Base-by-base conservation (phyloP, 2,888 invertebrate genomes). In the Marronus borbonicus region DNA sequence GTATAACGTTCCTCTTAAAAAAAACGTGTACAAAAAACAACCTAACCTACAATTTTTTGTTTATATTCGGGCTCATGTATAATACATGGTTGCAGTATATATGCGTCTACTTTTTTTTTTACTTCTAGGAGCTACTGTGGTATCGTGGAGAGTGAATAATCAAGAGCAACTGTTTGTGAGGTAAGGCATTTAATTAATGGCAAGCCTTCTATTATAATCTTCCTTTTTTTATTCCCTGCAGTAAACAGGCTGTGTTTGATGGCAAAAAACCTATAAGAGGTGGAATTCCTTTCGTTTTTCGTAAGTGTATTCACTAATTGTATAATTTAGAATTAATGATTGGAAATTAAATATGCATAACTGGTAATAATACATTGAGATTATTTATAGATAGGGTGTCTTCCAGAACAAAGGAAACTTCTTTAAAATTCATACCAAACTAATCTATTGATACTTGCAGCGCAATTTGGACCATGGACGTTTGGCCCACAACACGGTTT, bases 401-500 rank as follows among this genome's bases (percentile, higher is more conserved):
- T 44, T 5, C 31, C 31, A 31, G 31, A 31, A 31, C 31, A 31
- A 55, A 55, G 17, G n/a, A 55, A 55, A 55, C 50, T 31, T 31
- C 4, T 44, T 2, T 44, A 44, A 44, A 44, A 44, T 44, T 1
- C 8, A 44, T 44, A 44, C 31, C 31, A 31, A 31, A 31, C 31
- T 31, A 5, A 31, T 31, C 3, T 31, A 31, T 58, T 65, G 4
- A 36, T 12, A 60, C 58, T 79, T 89, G 12, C 90, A 98, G 98
- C 98, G 84, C 97, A 97, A 91, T 98, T 98, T 89, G 98, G 98
- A 77, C 94, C 96, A 83, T 98, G 98, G 98, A 93, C 94, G 81
- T 95, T 94, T 89, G 98, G 98, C 4, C 98, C 98, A 3, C 97
- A 97, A 86, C 98, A 98, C 90, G 98, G 98, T 77, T 98, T 98